These are phyloP conservation scores for Phortica variegata DNA, from an alignment of 1,140 invertebrate species.

Conservation along the genomic window DNA sequence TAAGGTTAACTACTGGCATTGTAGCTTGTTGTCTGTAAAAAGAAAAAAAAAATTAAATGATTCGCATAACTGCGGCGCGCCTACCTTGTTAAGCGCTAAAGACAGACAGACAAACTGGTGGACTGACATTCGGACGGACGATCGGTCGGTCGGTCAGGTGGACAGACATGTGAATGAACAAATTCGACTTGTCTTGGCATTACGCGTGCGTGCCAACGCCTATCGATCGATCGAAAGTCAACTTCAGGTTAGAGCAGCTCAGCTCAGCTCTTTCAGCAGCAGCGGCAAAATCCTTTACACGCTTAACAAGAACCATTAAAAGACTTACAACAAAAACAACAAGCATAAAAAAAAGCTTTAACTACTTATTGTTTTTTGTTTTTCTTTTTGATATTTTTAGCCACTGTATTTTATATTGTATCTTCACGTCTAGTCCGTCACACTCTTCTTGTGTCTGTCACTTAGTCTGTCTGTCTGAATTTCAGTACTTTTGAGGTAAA, in stretches of 20 bases:
- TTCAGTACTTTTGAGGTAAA: too few species aligned
- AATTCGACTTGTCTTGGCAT: too few species aligned
- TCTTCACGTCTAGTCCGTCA: too few species aligned
- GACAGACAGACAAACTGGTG: conserved; percentile 25
- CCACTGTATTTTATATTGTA: too few species aligned
- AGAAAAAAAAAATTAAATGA: conserved; percentile 6
- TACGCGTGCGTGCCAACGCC: conserved; percentile 12
- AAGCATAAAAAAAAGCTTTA: background rate
- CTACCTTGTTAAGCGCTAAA: conserved; percentile 50
- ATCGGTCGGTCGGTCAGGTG: background rate
- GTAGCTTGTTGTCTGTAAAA: too few species aligned
- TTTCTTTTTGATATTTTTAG: too few species aligned
- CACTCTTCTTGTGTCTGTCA: too few species aligned
- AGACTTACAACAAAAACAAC: background rate
- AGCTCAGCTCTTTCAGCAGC: conserved; percentile 1
- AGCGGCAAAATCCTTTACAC: background rate
- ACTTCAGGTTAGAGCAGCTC: background rate
- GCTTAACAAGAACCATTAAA: background rate
- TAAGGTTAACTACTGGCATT: too few species aligned
- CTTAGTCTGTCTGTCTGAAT: too few species aligned
- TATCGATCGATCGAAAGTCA: conserved; percentile 13
- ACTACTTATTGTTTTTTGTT: too few species aligned
- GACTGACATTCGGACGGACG: background rate
- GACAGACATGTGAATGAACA: too few species aligned
- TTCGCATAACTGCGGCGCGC: conserved; percentile 20